Conservation (phyloP, 1,140 invertebrate genomes). For the Drosophila sturtevanti region DNA sequence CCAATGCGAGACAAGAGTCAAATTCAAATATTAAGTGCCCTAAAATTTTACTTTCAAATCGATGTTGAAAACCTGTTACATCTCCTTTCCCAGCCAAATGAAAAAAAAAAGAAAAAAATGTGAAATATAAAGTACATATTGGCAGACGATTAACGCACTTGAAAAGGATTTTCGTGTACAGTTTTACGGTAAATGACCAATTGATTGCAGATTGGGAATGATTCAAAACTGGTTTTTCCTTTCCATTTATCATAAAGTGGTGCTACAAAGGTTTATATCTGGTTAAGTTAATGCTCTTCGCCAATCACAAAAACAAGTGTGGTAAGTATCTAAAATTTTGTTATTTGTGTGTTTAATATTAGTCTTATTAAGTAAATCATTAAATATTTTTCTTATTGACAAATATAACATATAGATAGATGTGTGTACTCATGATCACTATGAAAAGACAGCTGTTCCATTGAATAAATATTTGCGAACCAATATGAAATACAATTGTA, state of each 20-base stretch:
- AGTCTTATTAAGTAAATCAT: background rate
- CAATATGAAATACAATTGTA: background rate
- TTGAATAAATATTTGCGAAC: background rate
- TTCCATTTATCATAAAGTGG: background rate
- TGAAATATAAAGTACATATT: slow-evolving; percentile 11
- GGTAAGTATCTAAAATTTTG: background rate
- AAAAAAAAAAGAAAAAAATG: slow-evolving; percentile 49
- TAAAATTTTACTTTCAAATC: slow-evolving; percentile 53
- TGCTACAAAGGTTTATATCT: background rate
- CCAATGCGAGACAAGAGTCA: slow-evolving; percentile 34
- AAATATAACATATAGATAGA: too few species aligned
- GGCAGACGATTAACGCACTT: slow-evolving; percentile 21
- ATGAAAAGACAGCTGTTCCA: slow-evolving; percentile 6
- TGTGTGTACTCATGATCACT: background rate
- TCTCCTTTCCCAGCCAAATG: background rate
- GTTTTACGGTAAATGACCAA: slow-evolving; percentile 13
- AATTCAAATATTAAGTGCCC: slow-evolving; percentile 30
- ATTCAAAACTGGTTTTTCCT: background rate
- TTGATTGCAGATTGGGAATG: slow-evolving; percentile 8
- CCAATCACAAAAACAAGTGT: background rate
- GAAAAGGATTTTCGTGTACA: slow-evolving; percentile 19
- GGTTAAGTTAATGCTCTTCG: background rate
- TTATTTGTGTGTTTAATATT: background rate
- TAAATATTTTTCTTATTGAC: background rate
- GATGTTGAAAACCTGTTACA: slow-evolving; percentile 28